Evolutionary conservation across 2,113 vertebrate species (phyloP), one percentile per base, ranked within the genome.

Genomic region (Hypocryptadius cinnamomeus): DNA sequence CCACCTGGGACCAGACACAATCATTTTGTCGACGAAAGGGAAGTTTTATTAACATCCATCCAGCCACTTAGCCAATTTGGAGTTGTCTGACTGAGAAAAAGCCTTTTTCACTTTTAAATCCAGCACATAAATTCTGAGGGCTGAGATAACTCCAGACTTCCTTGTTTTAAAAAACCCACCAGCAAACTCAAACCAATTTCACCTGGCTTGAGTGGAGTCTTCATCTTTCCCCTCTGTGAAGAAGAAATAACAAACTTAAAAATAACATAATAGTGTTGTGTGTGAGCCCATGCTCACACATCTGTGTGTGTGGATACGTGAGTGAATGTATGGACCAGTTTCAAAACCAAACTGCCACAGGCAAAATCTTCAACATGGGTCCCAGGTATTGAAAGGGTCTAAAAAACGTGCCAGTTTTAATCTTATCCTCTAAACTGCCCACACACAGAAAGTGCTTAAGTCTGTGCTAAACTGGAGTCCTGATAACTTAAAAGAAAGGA

Each of bases 41-140:
- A 96, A 91, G 69, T 89, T 94, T 94, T 95, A 96, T 92, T 96
- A 94, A 92, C 86, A 90, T 89, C 83, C 77, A 81, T 51, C 72
- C 88, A 92, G 61, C 74, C 83, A 90, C 78, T 92, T 84, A 86
- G 69, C 83, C 88, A 86, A 64, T 92, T 94, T 6, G 2, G 47
- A 90, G 69, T 76, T 90, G 69, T 76, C 83, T 95, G 85, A 83
- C 56, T 90, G 76, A 94, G 82, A 84, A 96, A 95, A 90, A 87
- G 25, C 37, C 40, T 76, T 93, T 92, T 92, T 50, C 50, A 81
- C 86, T 89, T 90, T 69, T 81, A 89, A 96, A 94, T 79, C 72
- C 70, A 76, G 59, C 40, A 76, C 69, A 92, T 94, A 92, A 94
- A 93, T 96, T 79, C 57, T 74, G 54, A 33, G 20, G 24, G 15